Evolutionary conservation across 2,113 vertebrate species (phyloP).

Genomic region (Poecile atricapillus): DNA sequence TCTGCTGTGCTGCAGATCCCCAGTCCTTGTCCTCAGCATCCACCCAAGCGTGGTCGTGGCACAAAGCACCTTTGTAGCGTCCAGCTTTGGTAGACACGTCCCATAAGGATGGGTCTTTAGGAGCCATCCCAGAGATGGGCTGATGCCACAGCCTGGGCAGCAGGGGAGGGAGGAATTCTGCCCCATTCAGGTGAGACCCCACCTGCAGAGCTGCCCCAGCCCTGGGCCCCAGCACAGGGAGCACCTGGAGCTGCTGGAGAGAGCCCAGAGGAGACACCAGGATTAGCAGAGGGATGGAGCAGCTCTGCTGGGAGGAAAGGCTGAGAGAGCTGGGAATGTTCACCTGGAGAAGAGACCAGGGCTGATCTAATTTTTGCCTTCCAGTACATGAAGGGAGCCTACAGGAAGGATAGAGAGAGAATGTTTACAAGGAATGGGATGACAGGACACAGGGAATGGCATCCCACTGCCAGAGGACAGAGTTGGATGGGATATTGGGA

Average conservation of each 20-base stretch:
- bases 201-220: not conserved
- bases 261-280: not conserved
- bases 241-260: not conserved
- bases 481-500: fast-evolving
- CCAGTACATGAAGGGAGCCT: not conserved
- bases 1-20: not conserved
- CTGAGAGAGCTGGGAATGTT: not conserved
- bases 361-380: not conserved
- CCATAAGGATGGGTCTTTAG: not conserved
- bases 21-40: no score
- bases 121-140: not conserved
- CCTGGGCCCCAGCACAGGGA: not conserved
- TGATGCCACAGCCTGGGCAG: not conserved
- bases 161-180: not conserved
- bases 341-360: not conserved
- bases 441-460: not conserved
- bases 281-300: not conserved
- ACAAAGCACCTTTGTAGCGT: not conserved
- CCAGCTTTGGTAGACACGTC: not conserved
- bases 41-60: fast-evolving
- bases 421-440: fast-evolving
- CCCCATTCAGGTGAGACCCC: not conserved
- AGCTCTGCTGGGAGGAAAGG: not conserved
- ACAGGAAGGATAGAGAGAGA: not conserved
- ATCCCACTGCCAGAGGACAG: not conserved